A percentile compares a stretch with the other conserved stretches of the same genome.
These are phyloP conservation scores for Hozukius guyotensis DNA, from an alignment of 2,797 vertebrate genomes.

Conservation along the genomic window DNA sequence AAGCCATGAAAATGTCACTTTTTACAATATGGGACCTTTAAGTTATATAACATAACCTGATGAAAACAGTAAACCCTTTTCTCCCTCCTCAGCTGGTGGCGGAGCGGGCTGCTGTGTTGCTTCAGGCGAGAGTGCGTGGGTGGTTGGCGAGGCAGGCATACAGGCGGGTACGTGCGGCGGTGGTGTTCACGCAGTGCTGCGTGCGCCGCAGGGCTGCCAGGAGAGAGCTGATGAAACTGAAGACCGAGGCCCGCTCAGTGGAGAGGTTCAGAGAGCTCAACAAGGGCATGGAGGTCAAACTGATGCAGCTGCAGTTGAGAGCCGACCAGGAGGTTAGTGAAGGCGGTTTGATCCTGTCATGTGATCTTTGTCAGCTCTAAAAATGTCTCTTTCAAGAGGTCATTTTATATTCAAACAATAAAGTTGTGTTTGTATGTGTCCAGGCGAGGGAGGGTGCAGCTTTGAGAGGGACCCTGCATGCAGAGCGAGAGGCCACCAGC, in stretches of 20 bases:
- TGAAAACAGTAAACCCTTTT: neutral
- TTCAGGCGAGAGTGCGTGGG: conserved; percentile 80
- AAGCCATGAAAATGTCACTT: no score
- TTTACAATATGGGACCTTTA: no score
- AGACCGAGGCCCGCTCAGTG: conserved; percentile 79
- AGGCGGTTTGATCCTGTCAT: neutral
- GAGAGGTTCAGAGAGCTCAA: conserved; percentile 85
- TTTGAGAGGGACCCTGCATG: conserved; percentile 73
- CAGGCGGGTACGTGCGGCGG: conserved; percentile 54
- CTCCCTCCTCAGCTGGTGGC: conserved; percentile 61
- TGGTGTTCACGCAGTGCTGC: conserved; percentile 85
- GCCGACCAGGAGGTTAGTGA: conserved; percentile 81
- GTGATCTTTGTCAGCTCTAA: neutral
- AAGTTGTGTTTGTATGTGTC: neutral
- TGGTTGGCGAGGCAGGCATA: conserved; percentile 79
- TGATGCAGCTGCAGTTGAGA: conserved; percentile 84
- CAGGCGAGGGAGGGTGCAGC: conserved; percentile 78
- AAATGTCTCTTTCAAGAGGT: neutral
- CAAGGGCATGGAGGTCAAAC: conserved; percentile 86
- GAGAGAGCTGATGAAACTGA: conserved; percentile 78
- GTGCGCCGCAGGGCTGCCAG: conserved; percentile 79
- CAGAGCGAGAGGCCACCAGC: conserved; percentile 59
- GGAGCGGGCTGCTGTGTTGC: conserved; percentile 70
- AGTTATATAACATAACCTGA: neutral
- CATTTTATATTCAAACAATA: neutral